These are phyloP conservation scores for Melanotaenia duboulayi DNA, from an alignment of 2,113 vertebrate species.

Conservation along the genomic window DNA sequence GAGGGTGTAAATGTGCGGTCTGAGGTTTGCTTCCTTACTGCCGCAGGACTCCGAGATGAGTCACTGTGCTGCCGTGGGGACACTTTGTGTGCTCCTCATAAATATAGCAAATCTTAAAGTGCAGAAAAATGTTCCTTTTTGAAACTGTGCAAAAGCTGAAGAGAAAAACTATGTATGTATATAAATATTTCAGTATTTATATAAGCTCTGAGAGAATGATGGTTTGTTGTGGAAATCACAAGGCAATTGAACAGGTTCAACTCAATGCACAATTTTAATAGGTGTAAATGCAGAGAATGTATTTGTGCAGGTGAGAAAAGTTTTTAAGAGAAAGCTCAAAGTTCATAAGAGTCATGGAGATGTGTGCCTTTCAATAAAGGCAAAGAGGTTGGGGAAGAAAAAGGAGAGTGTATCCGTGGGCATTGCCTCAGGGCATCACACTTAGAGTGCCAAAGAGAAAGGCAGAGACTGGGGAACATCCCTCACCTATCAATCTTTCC, in stretches of 20 bases:
- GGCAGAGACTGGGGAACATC: constrained; percentile 51
- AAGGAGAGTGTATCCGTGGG: constrained; percentile 72
- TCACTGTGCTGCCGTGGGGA: constrained; percentile 72
- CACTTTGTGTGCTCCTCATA: constrained; percentile 75
- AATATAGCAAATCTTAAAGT: constrained; percentile 85
- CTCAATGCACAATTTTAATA: constrained; percentile 33
- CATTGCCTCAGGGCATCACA: constrained; percentile 74
- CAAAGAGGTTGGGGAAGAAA: constrained; percentile 58
- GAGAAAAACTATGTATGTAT: constrained; percentile 67
- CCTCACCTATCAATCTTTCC: constrained; percentile 77
- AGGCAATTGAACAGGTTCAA: constrained; percentile 28
- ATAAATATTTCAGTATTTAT: constrained; percentile 84
- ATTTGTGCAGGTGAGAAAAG: constrained; percentile 55
- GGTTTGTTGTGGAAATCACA: constrained; percentile 50
- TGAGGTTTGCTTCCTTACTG: constrained; percentile 40
- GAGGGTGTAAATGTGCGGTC: constrained; percentile 37
- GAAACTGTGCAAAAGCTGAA: constrained; percentile 59
- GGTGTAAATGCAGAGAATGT: constrained; percentile 13
- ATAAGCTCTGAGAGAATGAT: constrained; percentile 61
- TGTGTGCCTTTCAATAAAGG: constrained; percentile 76
- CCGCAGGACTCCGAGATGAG: constrained; percentile 70
- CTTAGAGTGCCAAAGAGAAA: constrained; percentile 62
- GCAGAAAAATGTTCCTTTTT: constrained; percentile 83
- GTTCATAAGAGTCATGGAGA: constrained; percentile 69
- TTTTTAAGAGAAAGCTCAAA: constrained; percentile 70